phyloP scores from a whole-genome alignment of 2,888 invertebrate species.

The Apodemia mormo region DNA sequence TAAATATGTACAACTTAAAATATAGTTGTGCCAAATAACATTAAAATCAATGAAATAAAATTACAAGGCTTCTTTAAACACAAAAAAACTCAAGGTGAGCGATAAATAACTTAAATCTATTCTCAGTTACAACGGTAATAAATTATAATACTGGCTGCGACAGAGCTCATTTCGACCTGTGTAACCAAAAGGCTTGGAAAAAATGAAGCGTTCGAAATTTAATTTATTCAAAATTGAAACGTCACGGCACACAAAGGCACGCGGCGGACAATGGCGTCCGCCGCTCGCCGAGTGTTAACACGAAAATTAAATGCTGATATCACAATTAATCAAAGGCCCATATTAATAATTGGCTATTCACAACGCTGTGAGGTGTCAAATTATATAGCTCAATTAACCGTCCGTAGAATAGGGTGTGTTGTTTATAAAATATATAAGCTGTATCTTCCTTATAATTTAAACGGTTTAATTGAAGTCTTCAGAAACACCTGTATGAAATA shows the following conservation, averaged over 20 bases:
- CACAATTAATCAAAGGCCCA: conserved; percentile 81
- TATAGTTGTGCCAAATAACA: conserved; percentile 13
- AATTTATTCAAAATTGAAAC: conserved; percentile 82
- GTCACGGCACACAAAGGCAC: conserved; percentile 77
- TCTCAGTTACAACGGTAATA: conserved; percentile 68
- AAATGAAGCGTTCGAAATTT: conserved; percentile 81
- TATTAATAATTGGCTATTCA: conserved; percentile 82
- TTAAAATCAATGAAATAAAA: conserved; percentile 17
- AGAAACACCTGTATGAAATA: too few relatives aligned
- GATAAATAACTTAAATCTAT: conserved; percentile 61
- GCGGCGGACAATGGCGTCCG: conserved; percentile 68
- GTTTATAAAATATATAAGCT: conserved; percentile 51
- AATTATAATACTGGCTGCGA: conserved; percentile 70
- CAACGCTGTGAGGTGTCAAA: conserved; percentile 78
- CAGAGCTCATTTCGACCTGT: conserved; percentile 62
- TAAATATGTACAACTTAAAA: not conserved
- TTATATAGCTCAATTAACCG: conserved; percentile 80
- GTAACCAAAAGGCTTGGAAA: conserved; percentile 63
- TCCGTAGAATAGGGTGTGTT: conserved; percentile 71
- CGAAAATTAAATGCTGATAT: conserved; percentile 82
- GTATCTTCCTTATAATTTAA: conserved; percentile 9
- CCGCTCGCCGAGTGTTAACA: conserved; percentile 73
- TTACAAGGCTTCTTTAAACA: conserved; percentile 37
- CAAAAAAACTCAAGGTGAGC: conserved; percentile 45
- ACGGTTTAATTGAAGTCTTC: not conserved